Evolutionary conservation across 2,797 vertebrate genomes (phyloP).

Genomic region (Scolopax bukidnonensis): DNA sequence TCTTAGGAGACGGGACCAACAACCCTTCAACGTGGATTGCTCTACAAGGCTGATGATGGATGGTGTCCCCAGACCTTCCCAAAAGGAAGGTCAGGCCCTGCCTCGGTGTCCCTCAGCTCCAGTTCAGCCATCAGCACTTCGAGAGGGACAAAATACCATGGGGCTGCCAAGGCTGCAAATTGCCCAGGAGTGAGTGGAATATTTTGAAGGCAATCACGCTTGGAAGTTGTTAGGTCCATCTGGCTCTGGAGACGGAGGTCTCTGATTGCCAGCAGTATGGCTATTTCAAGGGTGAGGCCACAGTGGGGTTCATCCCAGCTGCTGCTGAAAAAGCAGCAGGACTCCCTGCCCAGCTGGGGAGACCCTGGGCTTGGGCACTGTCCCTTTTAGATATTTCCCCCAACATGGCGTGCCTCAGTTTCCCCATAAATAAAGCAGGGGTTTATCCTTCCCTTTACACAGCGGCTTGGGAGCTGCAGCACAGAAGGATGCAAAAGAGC

Average conservation of each 20-base stretch:
- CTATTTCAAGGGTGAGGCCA: not conserved
- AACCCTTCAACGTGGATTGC: not conserved
- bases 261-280: not conserved
- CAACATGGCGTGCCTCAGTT: not conserved
- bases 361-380: not conserved
- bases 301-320: not conserved
- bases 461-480: not conserved
- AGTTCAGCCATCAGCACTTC: fast-evolving
- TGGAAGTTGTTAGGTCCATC: not conserved
- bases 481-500: not conserved
- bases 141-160: not conserved
- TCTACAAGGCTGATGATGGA: not conserved
- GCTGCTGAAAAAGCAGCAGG: not conserved
- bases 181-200: not conserved
- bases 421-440: not conserved
- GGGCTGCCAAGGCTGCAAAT: not conserved
- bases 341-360: not conserved
- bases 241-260: not conserved
- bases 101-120: not conserved
- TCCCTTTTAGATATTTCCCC: not conserved
- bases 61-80: not conserved
- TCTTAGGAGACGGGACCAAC: not conserved
- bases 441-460: not conserved
- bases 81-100: not conserved
- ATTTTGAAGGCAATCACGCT: not conserved